A percentile compares a stretch with the other conserved stretches of the same genome.
These are phyloP conservation scores for Merluccius polli DNA, from an alignment of 2,797 vertebrate species.

Conservation along the genomic window DNA sequence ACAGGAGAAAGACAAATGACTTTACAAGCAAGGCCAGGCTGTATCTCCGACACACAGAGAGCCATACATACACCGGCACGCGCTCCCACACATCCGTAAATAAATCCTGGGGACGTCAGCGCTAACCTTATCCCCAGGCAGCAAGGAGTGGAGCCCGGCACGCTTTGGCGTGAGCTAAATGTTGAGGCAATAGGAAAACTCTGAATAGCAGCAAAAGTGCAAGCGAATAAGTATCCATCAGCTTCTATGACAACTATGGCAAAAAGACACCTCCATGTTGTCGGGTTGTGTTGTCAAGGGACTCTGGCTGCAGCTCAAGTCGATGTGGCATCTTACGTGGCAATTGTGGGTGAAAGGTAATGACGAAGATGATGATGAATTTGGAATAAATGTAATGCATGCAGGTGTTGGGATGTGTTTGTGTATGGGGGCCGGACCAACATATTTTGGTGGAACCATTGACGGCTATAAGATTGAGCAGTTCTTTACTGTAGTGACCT, in stretches of 20 bases:
- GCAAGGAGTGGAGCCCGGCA: constrained; percentile 32
- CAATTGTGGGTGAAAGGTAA: constrained; percentile 30
- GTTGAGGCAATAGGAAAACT: constrained; percentile 35
- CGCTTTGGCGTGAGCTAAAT: constrained; percentile 33
- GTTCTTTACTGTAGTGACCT: background rate
- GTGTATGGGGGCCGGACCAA: background rate
- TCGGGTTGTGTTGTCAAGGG: constrained; percentile 25
- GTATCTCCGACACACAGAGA: constrained; percentile 45
- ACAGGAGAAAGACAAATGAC: constrained; percentile 68
- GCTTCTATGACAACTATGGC: constrained; percentile 34
- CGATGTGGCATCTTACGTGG: constrained; percentile 36
- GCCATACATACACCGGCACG: constrained; percentile 21
- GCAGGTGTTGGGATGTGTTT: background rate
- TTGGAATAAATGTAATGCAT: background rate
- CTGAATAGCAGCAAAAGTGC: constrained; percentile 39
- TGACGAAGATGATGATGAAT: constrained; percentile 31
- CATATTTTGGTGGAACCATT: background rate
- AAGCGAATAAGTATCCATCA: constrained; percentile 41
- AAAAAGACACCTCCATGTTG: constrained; percentile 49
- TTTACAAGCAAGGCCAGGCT: constrained; percentile 61
- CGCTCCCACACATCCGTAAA: constrained; percentile 32
- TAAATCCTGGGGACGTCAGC: constrained; percentile 58
- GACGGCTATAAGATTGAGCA: background rate
- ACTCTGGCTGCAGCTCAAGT: constrained; percentile 22
- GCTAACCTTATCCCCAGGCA: constrained; percentile 47